Percentiles rank a stretch among this genome's conserved stretches.
phyloP scores from a whole-genome alignment of 2,797 vertebrate genomes.

The Euphonia xanthogaster region DNA sequence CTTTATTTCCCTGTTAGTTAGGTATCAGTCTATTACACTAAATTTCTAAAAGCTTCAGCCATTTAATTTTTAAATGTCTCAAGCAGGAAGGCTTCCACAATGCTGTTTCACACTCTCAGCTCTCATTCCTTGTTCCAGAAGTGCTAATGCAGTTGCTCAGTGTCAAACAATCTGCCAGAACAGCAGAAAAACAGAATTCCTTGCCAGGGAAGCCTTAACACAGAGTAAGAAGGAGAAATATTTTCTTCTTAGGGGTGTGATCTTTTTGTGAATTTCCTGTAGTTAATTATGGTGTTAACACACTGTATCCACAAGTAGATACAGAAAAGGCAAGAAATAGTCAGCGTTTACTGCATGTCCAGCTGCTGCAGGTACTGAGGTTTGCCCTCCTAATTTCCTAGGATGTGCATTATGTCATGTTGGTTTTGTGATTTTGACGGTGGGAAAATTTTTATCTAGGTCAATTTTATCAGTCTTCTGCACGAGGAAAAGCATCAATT shows the following conservation, averaged over 20 bases:
- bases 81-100: neutral
- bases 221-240: neutral
- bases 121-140: neutral
- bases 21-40: neutral
- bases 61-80: neutral
- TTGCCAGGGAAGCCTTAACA: neutral
- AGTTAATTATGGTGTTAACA: neutral
- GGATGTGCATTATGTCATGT: slow-evolving; percentile 55
- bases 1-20: neutral
- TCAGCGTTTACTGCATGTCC: neutral
- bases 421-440: slow-evolving; percentile 34
- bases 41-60: neutral
- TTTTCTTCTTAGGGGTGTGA: neutral
- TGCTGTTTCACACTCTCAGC: neutral
- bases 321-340: neutral
- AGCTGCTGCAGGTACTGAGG: neutral
- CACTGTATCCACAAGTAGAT: neutral
- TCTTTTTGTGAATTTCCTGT: neutral
- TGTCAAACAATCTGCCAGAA: neutral
- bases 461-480: slow-evolving; percentile 41
- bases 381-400: slow-evolving; percentile 67
- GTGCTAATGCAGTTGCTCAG: neutral
- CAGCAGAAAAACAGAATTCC: neutral
- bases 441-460: slow-evolving; percentile 52
- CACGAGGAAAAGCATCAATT: slow-evolving; percentile 45